phyloP scores from a whole-genome alignment of 2,888 invertebrate species.

The Hofmannophila pseudospretella region DNA sequence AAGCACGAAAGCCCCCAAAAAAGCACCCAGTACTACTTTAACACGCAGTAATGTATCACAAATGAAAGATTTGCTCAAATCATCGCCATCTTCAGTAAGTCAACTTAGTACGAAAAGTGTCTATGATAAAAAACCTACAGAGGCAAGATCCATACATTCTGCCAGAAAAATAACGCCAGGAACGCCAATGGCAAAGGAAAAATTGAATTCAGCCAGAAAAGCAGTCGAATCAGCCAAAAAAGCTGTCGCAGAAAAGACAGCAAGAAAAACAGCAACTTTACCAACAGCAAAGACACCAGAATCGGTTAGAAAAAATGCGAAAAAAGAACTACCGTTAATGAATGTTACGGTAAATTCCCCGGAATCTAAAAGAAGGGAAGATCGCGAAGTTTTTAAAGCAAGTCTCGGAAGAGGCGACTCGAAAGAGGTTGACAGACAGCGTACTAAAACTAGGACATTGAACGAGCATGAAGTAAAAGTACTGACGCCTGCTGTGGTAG shows the following conservation, averaged over 20 bases:
- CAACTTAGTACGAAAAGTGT: constrained; percentile 20
- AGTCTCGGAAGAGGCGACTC: constrained; percentile 1
- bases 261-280: constrained; percentile 14
- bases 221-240: neutral
- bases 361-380: constrained; percentile 35
- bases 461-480: constrained; percentile 63
- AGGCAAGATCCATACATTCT: constrained; percentile 1
- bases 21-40: constrained; percentile 24
- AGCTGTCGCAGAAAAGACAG: constrained; percentile 7
- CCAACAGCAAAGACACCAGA: constrained; percentile 16
- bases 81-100: constrained; percentile 45
- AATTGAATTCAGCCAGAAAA: neutral
- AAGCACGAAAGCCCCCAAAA: constrained; percentile 39
- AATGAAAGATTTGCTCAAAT: constrained; percentile 51
- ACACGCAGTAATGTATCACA: constrained; percentile 35
- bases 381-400: constrained; percentile 18
- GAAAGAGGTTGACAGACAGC: constrained; percentile 28
- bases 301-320: constrained; percentile 21
- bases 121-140: constrained; percentile 9
- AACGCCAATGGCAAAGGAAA: neutral
- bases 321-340: constrained; percentile 25
- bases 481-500: constrained; percentile 41
- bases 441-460: constrained; percentile 62
- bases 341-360: constrained; percentile 62
- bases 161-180: neutral